A percentile compares a stretch with the other conserved stretches of the same genome.
phyloP scores from a whole-genome alignment of 2,888 invertebrate genomes.

The Drosophila rellima region DNA sequence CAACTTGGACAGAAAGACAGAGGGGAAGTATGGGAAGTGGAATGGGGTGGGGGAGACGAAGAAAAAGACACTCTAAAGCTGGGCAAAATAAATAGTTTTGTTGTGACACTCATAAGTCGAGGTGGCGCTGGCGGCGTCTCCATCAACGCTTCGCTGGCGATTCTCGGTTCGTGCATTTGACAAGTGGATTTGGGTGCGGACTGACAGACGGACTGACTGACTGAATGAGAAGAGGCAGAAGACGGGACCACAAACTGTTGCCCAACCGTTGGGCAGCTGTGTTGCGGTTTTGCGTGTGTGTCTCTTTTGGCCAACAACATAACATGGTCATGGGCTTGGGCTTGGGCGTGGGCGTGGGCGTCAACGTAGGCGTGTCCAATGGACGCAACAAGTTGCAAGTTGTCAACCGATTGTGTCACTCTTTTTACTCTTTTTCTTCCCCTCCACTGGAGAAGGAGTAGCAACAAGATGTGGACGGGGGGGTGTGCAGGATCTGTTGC shows the following conservation, averaged over 20 bases:
- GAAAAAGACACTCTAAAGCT: slow-evolving; percentile 22
- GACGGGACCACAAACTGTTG: slow-evolving; percentile 35
- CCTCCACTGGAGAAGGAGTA: too few relatives aligned
- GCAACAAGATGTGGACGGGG: not conserved
- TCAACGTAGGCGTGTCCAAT: slow-evolving; percentile 43
- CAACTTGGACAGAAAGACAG: slow-evolving; percentile 13
- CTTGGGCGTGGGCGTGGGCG: slow-evolving; percentile 1
- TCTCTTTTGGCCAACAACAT: slow-evolving; percentile 17
- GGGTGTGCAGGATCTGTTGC: slow-evolving; percentile 20
- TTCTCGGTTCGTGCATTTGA: slow-evolving; percentile 46
- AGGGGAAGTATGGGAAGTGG: not conserved
- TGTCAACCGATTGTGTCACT: slow-evolving; percentile 19
- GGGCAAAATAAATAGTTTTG: slow-evolving; percentile 73
- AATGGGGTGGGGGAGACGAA: not conserved
- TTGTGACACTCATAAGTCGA: slow-evolving; percentile 77
- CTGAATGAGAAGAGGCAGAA: not conserved
- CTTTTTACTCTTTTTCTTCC: not conserved
- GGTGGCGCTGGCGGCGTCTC: slow-evolving; percentile 41
- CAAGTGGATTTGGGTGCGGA: slow-evolving; percentile 53
- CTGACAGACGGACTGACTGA: slow-evolving; percentile 28
- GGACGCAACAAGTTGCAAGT: slow-evolving; percentile 57
- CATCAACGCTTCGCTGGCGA: slow-evolving; percentile 53
- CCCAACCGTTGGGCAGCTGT: slow-evolving; percentile 54
- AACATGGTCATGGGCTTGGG: not conserved
- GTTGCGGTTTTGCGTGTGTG: slow-evolving; percentile 35